Percentiles rank a stretch among this genome's conserved stretches.
Conservation (phyloP, 1,140 invertebrate species). For the Drosophila funebris region DNA sequence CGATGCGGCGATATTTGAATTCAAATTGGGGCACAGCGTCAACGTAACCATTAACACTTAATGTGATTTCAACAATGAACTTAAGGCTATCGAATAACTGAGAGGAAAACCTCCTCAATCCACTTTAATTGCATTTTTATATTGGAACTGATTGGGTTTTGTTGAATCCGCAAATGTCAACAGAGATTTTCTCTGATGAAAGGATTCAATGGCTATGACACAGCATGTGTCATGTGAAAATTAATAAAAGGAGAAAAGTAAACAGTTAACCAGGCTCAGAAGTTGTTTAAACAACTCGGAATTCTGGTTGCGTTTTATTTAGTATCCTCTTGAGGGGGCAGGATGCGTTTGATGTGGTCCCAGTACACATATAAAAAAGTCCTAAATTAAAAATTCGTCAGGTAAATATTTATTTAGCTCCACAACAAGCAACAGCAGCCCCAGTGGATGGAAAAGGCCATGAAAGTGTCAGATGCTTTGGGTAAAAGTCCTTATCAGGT, state of each 20-base stretch:
- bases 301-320: too few relatives aligned
- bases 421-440: constrained; percentile 14
- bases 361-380: constrained; percentile 42
- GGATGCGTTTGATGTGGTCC: constrained; percentile 55
- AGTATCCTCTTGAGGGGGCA: constrained; percentile 2
- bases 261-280: constrained; percentile 37
- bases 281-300: constrained; percentile 30
- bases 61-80: constrained; percentile 14
- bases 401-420: constrained; percentile 60
- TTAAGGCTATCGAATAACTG: constrained; percentile 1
- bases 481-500: not conserved
- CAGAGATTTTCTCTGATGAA: not conserved
- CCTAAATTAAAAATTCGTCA: constrained; percentile 65
- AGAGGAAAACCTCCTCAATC: not conserved
- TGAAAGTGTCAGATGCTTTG: not conserved
- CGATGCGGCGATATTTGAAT: too few relatives aligned
- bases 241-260: constrained; percentile 56
- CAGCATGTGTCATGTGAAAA: constrained; percentile 47
- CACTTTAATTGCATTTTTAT: not conserved
- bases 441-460: not conserved
- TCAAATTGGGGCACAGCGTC: constrained; percentile 11
- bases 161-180: constrained; percentile 25
- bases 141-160: not conserved
- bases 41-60: not conserved
- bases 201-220: constrained; percentile 4